A percentile compares a stretch with the other conserved stretches of the same genome.
Evolutionary conservation across 2,888 invertebrate genomes (phyloP).

Genomic region (Apamea monoglypha): DNA sequence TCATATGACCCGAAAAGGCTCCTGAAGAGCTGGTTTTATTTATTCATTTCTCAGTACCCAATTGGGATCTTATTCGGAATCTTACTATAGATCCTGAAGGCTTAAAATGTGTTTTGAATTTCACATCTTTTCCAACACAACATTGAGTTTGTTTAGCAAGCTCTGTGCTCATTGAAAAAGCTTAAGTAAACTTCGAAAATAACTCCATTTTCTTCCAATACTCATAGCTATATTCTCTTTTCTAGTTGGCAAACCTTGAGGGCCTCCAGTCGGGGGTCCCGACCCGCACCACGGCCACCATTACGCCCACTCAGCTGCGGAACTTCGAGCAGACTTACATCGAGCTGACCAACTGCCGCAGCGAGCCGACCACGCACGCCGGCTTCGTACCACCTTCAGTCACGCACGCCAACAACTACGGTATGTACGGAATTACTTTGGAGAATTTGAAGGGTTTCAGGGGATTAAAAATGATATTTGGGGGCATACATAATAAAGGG

Average conservation of each 20-base stretch:
- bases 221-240: constrained; percentile 67
- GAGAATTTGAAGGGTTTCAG: neutral
- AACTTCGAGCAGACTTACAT: constrained; percentile 98
- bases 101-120: neutral
- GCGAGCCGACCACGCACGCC: constrained; percentile 95
- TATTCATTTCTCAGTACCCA: neutral
- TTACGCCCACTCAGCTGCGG: constrained; percentile 98
- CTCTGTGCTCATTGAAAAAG: neutral
- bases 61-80: neutral
- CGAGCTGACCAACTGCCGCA: constrained; percentile 95
- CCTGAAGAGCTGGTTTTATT: neutral
- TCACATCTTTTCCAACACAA: neutral
- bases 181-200: neutral
- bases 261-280: constrained; percentile 97
- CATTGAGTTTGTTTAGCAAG: neutral
- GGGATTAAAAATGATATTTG: neutral
- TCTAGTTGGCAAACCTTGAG: constrained; percentile 96
- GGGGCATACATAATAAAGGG: neutral
- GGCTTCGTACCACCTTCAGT: constrained; percentile 97
- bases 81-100: neutral
- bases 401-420: constrained; percentile 88
- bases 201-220: constrained; percentile 1
- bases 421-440: constrained; percentile 74
- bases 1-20: neutral
- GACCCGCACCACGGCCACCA: constrained; percentile 97